Evolutionary conservation across 2,797 vertebrate species (phyloP).

Genomic region (Sciaenops ocellatus): DNA sequence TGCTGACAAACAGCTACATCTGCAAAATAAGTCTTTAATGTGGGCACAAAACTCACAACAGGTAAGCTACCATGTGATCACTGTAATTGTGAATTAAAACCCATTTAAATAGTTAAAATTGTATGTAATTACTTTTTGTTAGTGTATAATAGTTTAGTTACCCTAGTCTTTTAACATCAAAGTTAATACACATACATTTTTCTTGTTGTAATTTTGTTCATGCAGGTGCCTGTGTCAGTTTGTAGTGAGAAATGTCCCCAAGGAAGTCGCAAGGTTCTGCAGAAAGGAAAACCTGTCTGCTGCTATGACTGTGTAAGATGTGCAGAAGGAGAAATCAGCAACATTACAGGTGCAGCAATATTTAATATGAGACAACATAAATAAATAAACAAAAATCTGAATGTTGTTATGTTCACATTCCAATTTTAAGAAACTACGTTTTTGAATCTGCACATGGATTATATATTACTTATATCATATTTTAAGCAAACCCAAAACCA

Average conservation of each 20-base stretch:
- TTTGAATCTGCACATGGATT: no score
- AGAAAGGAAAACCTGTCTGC: constrained; percentile 79
- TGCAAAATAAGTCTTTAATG: constrained; percentile 63
- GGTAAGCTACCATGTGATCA: constrained; percentile 40
- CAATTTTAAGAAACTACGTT: background rate
- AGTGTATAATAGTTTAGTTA: background rate
- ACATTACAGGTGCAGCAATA: constrained; percentile 70
- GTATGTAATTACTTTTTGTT: background rate
- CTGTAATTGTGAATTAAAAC: background rate
- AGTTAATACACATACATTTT: background rate
- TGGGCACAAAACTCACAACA: constrained; percentile 71
- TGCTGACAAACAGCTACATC: constrained; percentile 60
- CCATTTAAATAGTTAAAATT: background rate
- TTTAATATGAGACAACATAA: background rate
- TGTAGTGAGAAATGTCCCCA: constrained; percentile 76
- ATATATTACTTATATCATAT: background rate
- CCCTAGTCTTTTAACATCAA: background rate
- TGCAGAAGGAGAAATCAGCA: constrained; percentile 81
- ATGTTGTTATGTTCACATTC: background rate
- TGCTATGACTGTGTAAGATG: constrained; percentile 83
- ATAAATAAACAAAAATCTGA: background rate
- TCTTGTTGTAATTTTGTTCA: background rate
- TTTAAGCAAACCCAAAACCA: background rate
- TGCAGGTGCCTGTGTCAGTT: constrained; percentile 77
- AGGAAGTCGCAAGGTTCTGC: constrained; percentile 78